Base-by-base conservation (phyloP, 1,140 invertebrate genomes). In the Pogonomyrmex barbatus region DNA sequence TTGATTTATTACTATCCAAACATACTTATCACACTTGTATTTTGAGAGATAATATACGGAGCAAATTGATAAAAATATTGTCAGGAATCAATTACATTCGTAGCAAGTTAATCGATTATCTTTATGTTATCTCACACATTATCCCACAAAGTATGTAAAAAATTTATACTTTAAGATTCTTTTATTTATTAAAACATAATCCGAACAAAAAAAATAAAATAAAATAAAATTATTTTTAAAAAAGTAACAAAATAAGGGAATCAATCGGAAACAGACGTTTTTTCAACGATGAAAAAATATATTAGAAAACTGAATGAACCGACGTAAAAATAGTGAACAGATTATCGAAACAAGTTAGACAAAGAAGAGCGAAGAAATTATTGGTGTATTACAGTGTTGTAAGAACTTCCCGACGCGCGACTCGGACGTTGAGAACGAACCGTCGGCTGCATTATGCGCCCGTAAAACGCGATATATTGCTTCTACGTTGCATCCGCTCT, bases 371-470 rank as follows among this genome's bases (percentile, higher is more conserved):
- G 67, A 17, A 52, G 39, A 56, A 67, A 67, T 78, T 45, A 77
- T 33, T 36, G 33, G 56, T 68, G 68, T 33, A 77, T 93, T 93
- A 93, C 92, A 90, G 93, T 91, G 90, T 93, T 91, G 93, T 92
- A 94, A 94, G 92, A 93, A 94, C 89, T 94, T 93, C 79, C 87
- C 86, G 86, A 89, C 89, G 24, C 24, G 24, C 24, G 86, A 93
- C 75, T 90, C 85, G 87, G 89, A 91, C 73, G 85, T 87, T 90
- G 88, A 87, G 81, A 92, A 92, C 91, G 91, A 86, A 87, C 92
- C 93, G 93, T 94, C 82, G 92, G 90, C 79, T 91, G 86, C 85
- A 90, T 94, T 93, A 93, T 87, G 85, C 76, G 90, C 89, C 85
- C 91, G 87, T 94, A 93, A 93, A 93, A 89, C 62, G 79, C 85